Percentiles rank a stretch among this genome's conserved stretches.
Evolutionary conservation across 2,113 vertebrate genomes (phyloP).

Genomic region (Oostethus manadensis): DNA sequence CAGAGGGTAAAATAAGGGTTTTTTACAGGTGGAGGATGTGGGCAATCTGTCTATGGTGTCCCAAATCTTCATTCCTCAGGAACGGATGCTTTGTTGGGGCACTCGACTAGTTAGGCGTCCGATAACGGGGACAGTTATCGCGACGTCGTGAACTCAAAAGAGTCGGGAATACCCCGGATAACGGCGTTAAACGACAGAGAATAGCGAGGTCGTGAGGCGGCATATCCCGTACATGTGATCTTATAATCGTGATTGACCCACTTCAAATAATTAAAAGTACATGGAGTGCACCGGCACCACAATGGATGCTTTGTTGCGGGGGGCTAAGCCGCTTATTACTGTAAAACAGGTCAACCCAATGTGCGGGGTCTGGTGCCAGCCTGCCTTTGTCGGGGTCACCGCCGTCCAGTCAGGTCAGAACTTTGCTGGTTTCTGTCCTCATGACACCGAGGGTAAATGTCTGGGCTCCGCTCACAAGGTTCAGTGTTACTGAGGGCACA

Average conservation of each 20-base stretch:
- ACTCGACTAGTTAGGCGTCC: too few species aligned
- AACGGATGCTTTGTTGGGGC: too few species aligned
- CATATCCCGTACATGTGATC: slow-evolving; percentile 60
- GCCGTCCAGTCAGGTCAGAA: slow-evolving; percentile 23
- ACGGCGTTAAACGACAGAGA: slow-evolving; percentile 6
- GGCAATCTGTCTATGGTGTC: too few species aligned
- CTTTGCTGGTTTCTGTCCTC: slow-evolving; percentile 33
- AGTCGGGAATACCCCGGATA: slow-evolving; percentile 17
- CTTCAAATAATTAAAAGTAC: slow-evolving; percentile 52
- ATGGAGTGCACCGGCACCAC: slow-evolving; percentile 39
- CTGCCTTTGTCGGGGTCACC: slow-evolving; percentile 12
- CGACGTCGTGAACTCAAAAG: not conserved
- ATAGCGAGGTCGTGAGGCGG: slow-evolving; percentile 35
- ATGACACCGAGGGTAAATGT: slow-evolving; percentile 48
- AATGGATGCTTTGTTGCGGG: slow-evolving; percentile 53
- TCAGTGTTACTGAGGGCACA: slow-evolving; percentile 35
- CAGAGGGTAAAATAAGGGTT: too few species aligned
- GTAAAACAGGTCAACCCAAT: slow-evolving; percentile 55
- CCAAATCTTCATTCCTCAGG: not conserved
- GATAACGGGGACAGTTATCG: not conserved
- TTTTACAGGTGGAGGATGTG: too few species aligned
- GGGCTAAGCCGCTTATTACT: slow-evolving; percentile 57
- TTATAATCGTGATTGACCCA: slow-evolving; percentile 53
- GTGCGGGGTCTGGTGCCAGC: slow-evolving; percentile 51
- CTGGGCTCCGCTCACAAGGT: slow-evolving; percentile 4